Evolutionary conservation across 2,113 vertebrate genomes (phyloP).

Genomic region (Cynoglossus semilaevis): DNA sequence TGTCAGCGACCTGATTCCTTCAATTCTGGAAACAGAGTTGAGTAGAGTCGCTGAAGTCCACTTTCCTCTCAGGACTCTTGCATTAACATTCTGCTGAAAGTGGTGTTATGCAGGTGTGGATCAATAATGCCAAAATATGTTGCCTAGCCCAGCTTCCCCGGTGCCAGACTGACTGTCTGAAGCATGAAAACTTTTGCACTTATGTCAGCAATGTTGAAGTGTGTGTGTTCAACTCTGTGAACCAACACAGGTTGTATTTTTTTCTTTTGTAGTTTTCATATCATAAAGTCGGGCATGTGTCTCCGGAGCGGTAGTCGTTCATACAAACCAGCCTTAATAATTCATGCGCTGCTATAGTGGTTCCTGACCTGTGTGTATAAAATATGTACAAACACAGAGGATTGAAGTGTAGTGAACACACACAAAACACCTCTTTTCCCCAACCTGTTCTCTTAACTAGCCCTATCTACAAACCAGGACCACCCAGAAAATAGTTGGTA

Average conservation of each 20-base stretch:
- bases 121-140: not conserved
- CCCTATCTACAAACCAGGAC: too few species aligned
- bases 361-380: slow-evolving; percentile 59
- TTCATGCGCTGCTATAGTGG: slow-evolving; percentile 48
- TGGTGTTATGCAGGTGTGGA: not conserved
- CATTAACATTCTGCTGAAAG: not conserved
- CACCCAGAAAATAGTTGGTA: too few species aligned
- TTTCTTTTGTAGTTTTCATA: not conserved
- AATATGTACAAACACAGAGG: slow-evolving; percentile 64
- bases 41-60: not conserved
- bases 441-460: not conserved
- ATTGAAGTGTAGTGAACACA: slow-evolving; percentile 27
- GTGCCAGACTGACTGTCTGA: slow-evolving; percentile 3
- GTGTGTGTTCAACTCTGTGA: not conserved
- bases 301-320: slow-evolving; percentile 23
- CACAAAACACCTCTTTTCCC: slow-evolving; percentile 8
- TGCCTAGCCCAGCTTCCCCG: not conserved
- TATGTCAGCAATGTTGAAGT: slow-evolving; percentile 3
- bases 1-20: not conserved
- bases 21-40: not conserved
- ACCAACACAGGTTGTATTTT: not conserved
- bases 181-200: slow-evolving; percentile 12
- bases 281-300: slow-evolving; percentile 8
- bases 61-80: not conserved
- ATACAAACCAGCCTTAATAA: slow-evolving; percentile 61